These are phyloP conservation scores for Saccostrea glomerata DNA, from an alignment of 1,140 invertebrate species.

Conservation along the genomic window DNA sequence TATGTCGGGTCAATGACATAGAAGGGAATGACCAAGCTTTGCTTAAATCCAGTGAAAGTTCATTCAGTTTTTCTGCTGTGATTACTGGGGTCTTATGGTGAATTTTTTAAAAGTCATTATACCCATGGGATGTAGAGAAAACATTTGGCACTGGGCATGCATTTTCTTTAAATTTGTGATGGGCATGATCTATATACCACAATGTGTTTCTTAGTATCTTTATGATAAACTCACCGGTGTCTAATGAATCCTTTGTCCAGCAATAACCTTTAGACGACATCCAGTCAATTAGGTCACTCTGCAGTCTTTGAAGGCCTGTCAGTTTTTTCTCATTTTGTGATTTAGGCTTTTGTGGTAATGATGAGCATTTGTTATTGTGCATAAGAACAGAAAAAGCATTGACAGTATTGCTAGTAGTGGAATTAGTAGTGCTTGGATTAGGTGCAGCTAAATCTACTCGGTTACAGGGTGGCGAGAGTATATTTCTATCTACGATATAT, in stretches of 20 bases:
- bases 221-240: not conserved
- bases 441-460: not conserved
- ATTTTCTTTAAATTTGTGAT: slow-evolving; percentile 37
- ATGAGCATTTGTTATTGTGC: too few relatives aligned
- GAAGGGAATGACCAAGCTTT: slow-evolving; percentile 44
- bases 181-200: slow-evolving; percentile 31
- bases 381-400: not conserved
- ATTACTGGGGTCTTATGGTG: slow-evolving; percentile 29
- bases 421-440: not conserved
- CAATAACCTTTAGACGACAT: slow-evolving; percentile 38
- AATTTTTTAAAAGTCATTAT: slow-evolving; percentile 13
- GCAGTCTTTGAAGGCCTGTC: slow-evolving; percentile 28
- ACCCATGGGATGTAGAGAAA: slow-evolving; percentile 32
- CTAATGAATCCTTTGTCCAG: slow-evolving; percentile 27
- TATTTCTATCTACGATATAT: not conserved
- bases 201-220: slow-evolving; percentile 14
- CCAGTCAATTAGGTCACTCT: slow-evolving; percentile 21
- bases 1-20: slow-evolving; percentile 8
- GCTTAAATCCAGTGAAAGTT: slow-evolving; percentile 16
- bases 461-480: not conserved
- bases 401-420: not conserved
- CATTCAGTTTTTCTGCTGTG: slow-evolving; percentile 35
- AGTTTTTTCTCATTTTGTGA: slow-evolving; percentile 18
- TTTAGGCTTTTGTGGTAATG: too few relatives aligned
- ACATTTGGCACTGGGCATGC: slow-evolving; percentile 33